Evolutionary conservation across 2,888 invertebrate genomes (phyloP).

Genomic region (Campoplex capitator): DNA sequence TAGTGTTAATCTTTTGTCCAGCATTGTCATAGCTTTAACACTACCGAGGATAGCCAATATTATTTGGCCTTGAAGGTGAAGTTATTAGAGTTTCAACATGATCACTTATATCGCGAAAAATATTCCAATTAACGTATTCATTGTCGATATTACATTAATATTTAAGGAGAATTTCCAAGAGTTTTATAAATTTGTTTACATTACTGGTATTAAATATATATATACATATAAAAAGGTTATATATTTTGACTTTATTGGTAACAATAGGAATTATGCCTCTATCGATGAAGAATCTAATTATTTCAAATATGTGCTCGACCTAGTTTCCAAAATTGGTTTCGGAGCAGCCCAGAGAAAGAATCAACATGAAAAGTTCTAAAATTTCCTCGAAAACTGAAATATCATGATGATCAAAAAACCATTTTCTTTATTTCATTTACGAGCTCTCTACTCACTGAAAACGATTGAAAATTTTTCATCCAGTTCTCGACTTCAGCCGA

Average conservation of each 20-base stretch:
- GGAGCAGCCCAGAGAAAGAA: background rate
- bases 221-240: slow-evolving; percentile 41
- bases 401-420: no score
- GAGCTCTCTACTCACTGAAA: no score
- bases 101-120: background rate
- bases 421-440: no score
- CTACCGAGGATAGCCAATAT: slow-evolving; percentile 88
- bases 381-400: no score
- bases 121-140: background rate
- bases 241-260: slow-evolving; percentile 43
- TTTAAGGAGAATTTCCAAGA: slow-evolving; percentile 37
- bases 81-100: background rate
- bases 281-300: background rate
- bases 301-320: background rate
- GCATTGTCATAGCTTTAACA: slow-evolving; percentile 90
- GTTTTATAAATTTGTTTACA: slow-evolving; percentile 54
- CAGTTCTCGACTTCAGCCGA: no score
- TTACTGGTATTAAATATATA: slow-evolving; percentile 4
- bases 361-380: background rate
- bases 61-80: slow-evolving; percentile 85
- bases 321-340: background rate
- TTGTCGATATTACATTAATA: slow-evolving; percentile 49
- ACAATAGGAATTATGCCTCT: background rate
- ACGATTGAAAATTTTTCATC: no score
- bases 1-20: slow-evolving; percentile 94